Evolutionary conservation across 2,888 invertebrate genomes (phyloP).

Genomic region (Tolmerus cingulatus): DNA sequence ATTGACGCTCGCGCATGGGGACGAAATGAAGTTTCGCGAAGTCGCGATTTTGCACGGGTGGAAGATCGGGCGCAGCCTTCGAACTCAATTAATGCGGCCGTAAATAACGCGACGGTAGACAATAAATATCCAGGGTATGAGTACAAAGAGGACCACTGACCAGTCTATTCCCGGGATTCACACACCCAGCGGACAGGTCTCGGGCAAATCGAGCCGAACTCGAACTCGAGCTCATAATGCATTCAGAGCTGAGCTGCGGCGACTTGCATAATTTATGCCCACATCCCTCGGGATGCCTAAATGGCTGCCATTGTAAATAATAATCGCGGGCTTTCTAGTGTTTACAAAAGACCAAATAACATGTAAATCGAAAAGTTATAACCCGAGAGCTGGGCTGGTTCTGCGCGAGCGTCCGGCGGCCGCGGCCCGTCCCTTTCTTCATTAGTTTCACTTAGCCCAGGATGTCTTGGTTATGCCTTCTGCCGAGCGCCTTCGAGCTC

Average conservation of each 20-base stretch:
- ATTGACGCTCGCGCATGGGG: background rate
- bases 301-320: conserved; percentile 44
- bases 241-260: background rate
- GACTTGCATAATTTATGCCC: conserved; percentile 45
- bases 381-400: conserved; percentile 14
- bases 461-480: background rate
- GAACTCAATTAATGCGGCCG: conserved; percentile 50
- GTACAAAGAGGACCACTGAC: conserved; percentile 27
- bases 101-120: conserved; percentile 50
- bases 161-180: conserved; percentile 33
- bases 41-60: background rate
- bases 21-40: background rate
- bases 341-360: conserved; percentile 46
- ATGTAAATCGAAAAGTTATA: conserved; percentile 46
- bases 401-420: background rate
- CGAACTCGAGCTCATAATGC: conserved; percentile 5
- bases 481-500: background rate
- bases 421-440: conserved; percentile 32
- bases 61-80: conserved; percentile 31
- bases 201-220: background rate
- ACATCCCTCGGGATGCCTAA: conserved; percentile 43
- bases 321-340: conserved; percentile 45
- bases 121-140: conserved; percentile 46
- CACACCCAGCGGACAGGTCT: conserved; percentile 29
- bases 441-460: conserved; percentile 45